Conservation (phyloP, 2,888 invertebrate species). For the Flexamia atlantica region DNA sequence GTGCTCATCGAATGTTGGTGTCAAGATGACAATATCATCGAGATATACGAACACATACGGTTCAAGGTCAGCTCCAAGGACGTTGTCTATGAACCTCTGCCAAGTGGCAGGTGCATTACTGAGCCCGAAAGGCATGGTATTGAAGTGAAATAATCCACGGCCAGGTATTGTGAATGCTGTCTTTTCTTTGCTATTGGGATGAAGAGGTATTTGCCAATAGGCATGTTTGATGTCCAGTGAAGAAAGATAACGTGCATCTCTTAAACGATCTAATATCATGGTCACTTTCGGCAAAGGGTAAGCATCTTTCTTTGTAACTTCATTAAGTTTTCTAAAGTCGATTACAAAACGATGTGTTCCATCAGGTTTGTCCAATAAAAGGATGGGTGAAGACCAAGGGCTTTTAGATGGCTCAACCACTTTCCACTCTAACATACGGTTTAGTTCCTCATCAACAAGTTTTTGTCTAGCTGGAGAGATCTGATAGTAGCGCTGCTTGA, state of each 20-base stretch:
- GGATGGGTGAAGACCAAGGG: constrained; percentile 69
- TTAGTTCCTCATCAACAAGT: constrained; percentile 66
- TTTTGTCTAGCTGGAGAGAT: constrained; percentile 62
- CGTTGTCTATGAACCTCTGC: too few species aligned
- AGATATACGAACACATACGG: constrained; percentile 57
- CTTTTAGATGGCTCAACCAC: constrained; percentile 69
- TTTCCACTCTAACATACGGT: constrained; percentile 68
- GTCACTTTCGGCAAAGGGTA: constrained; percentile 63
- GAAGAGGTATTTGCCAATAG: constrained; percentile 65
- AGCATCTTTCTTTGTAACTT: too few species aligned
- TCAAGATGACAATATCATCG: constrained; percentile 10
- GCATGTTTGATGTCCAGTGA: too few species aligned
- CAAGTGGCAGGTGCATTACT: too few species aligned
- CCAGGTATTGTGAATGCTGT: too few species aligned
- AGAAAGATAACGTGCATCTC: constrained; percentile 52
- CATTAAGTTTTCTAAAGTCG: constrained; percentile 66
- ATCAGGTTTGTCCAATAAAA: constrained; percentile 68
- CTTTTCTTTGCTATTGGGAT: constrained; percentile 66
- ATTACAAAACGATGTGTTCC: constrained; percentile 67
- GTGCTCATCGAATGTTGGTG: constrained; percentile 45
- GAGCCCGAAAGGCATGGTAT: too few species aligned
- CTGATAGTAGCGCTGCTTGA: constrained; percentile 43
- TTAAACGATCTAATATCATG: constrained; percentile 64
- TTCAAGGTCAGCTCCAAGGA: constrained; percentile 58
- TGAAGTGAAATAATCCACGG: too few species aligned